Evolutionary conservation across 1,140 invertebrate species (phyloP).

Genomic region (Camponotus pennsylvanicus): DNA sequence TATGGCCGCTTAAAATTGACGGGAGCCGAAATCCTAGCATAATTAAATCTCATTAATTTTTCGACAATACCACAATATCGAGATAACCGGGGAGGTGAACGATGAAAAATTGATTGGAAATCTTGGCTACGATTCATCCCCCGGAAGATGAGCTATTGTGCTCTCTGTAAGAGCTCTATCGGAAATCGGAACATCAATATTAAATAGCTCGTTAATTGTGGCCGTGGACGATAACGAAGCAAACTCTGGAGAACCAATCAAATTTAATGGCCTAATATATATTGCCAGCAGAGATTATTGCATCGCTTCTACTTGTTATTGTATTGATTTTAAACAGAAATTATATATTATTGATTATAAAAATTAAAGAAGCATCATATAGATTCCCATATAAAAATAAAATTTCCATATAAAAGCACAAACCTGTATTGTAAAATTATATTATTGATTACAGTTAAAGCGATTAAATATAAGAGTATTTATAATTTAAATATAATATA

Average conservation of each 20-base stretch:
- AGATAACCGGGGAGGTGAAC: not conserved
- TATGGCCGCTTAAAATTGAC: too few species aligned
- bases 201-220: conserved; percentile 55
- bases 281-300: conserved; percentile 4
- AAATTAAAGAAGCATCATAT: not conserved
- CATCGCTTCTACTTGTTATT: not conserved
- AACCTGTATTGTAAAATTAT: not conserved
- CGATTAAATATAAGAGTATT: too few species aligned
- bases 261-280: conserved; percentile 50
- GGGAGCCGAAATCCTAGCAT: not conserved
- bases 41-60: conserved; percentile 41
- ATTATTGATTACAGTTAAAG: too few species aligned
- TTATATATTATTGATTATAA: not conserved
- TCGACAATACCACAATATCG: not conserved
- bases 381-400: not conserved
- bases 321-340: conserved; percentile 21
- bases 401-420: not conserved
- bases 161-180: conserved; percentile 28
- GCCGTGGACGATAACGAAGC: conserved; percentile 37
- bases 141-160: conserved; percentile 20
- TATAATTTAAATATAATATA: not conserved
- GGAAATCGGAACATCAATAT: conserved; percentile 56
- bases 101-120: conserved; percentile 38
- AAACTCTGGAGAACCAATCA: conserved; percentile 38
- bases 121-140: conserved; percentile 12